Conservation (phyloP, 1,140 invertebrate species). For the Drosophila sulfurigaster region DNA sequence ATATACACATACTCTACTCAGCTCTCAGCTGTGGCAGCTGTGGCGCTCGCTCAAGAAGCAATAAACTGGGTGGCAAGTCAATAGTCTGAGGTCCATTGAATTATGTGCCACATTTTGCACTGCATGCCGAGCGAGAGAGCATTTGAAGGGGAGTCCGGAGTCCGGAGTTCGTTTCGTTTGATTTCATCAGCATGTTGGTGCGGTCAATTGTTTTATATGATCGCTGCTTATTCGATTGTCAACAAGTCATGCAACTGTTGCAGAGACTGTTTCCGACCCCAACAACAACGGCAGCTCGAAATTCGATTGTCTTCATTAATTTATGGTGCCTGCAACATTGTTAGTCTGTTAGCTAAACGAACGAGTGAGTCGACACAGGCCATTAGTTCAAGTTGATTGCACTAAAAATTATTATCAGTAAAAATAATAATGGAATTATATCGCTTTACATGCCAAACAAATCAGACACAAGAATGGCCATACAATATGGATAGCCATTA, state of each 20-base stretch:
- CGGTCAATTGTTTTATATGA: constrained; percentile 34
- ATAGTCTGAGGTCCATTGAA: not conserved
- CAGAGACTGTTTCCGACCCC: constrained; percentile 15
- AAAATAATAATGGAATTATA: constrained; percentile 47
- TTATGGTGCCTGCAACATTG: constrained; percentile 33
- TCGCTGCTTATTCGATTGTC: constrained; percentile 61
- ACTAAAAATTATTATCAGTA: constrained; percentile 53
- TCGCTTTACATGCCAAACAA: constrained; percentile 27
- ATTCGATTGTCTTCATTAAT: constrained; percentile 55
- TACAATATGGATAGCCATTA: constrained; percentile 37
- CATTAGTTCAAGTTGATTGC: constrained; percentile 70
- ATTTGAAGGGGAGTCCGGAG: constrained; percentile 10
- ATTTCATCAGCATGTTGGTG: constrained; percentile 17
- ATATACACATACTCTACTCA: not conserved
- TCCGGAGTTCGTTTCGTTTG: constrained; percentile 23
- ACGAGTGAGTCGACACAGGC: constrained; percentile 34
- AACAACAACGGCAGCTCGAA: constrained; percentile 11
- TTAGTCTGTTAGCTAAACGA: constrained; percentile 60
- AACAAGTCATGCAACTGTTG: constrained; percentile 59
- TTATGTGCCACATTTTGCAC: not conserved
- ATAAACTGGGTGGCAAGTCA: not conserved
- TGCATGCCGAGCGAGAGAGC: not conserved
- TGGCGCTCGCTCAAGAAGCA: not conserved
- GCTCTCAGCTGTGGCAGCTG: constrained; percentile 13
- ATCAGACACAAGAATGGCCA: constrained; percentile 30